phyloP scores from a whole-genome alignment of 2,797 vertebrate species.

The Phataginus tetradactyla region DNA sequence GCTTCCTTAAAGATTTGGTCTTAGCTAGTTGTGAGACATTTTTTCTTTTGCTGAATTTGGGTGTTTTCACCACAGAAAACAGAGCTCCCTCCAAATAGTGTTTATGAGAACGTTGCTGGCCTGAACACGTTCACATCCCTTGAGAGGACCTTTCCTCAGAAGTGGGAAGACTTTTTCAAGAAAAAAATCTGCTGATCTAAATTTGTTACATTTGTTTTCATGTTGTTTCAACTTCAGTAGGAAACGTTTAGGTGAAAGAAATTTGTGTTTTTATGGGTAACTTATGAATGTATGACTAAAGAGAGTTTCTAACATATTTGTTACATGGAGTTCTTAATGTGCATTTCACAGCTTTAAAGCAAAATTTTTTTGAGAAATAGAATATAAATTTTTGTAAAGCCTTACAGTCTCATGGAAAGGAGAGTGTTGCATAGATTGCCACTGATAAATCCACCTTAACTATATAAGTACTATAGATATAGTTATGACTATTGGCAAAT shows the following conservation, averaged over 20 bases:
- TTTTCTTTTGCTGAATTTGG: neutral
- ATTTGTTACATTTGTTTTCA: constrained; percentile 21
- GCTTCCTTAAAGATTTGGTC: neutral
- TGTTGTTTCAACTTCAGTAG: neutral
- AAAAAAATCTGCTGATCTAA: neutral
- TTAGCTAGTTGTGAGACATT: constrained; percentile 5
- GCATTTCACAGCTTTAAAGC: neutral
- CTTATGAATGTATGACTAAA: neutral
- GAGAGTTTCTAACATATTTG: neutral
- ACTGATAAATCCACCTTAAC: neutral
- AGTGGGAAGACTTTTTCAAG: neutral
- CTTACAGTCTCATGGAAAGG: neutral
- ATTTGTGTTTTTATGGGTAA: neutral
- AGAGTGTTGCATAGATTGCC: neutral
- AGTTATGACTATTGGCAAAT: neutral
- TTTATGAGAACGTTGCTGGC: constrained; percentile 24
- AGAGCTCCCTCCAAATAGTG: neutral
- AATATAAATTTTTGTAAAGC: neutral
- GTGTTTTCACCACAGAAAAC: constrained; percentile 20
- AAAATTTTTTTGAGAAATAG: neutral
- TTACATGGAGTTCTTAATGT: neutral
- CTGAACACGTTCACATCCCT: neutral
- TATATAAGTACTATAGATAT: neutral
- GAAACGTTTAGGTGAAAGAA: neutral
- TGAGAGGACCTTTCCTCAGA: constrained; percentile 38